phyloP scores from a whole-genome alignment of 1,140 invertebrate species.

The Metopolophium dirhodum region DNA sequence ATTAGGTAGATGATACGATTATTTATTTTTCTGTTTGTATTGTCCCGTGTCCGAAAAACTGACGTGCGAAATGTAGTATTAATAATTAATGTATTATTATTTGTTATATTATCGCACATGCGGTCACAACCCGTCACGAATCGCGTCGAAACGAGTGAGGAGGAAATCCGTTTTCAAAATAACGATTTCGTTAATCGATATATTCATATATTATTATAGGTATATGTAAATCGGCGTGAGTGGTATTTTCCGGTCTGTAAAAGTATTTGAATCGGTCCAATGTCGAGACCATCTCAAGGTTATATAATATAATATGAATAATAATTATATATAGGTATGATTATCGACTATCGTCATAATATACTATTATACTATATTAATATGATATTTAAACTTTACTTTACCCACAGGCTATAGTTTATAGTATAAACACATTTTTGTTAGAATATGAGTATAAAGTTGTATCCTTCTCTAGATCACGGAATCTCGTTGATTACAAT shows the following conservation, averaged over 20 bases:
- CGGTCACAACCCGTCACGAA: background rate
- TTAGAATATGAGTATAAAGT: too few species aligned
- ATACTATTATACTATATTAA: background rate
- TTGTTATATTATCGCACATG: background rate
- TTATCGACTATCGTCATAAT: background rate
- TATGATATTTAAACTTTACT: too few species aligned
- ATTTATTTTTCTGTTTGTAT: background rate
- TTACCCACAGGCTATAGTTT: too few species aligned
- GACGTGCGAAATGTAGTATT: background rate
- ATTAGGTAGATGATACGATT: background rate
- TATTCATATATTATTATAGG: background rate
- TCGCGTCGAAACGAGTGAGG: background rate
- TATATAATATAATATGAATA: background rate
- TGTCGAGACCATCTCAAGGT: background rate
- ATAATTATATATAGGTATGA: background rate
- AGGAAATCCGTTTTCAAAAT: background rate
- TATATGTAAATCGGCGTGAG: background rate
- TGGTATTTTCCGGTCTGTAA: background rate
- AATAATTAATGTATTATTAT: background rate
- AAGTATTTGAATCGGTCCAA: background rate
- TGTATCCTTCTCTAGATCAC: too few species aligned
- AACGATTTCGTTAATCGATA: background rate
- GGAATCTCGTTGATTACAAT: background rate
- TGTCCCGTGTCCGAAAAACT: background rate
- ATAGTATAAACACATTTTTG: too few species aligned